A percentile compares a stretch with the other conserved stretches of the same genome.
phyloP scores from a whole-genome alignment of 2,888 invertebrate genomes.

The Lordiphosa fenestrarum region DNA sequence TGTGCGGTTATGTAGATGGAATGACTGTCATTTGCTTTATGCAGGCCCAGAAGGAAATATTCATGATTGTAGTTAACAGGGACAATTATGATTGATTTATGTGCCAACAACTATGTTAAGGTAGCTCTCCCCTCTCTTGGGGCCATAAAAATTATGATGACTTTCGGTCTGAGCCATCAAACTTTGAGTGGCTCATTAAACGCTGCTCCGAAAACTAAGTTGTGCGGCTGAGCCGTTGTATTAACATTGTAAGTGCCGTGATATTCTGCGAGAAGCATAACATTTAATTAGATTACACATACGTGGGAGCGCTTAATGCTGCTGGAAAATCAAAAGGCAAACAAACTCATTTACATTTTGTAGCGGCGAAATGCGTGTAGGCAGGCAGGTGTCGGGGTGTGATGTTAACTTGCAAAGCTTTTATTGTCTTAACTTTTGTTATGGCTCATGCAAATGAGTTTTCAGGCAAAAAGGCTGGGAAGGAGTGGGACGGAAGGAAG shows the following conservation, averaged over 20 bases:
- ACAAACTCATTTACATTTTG: slow-evolving; percentile 50
- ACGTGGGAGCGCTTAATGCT: slow-evolving; percentile 31
- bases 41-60: slow-evolving; percentile 62
- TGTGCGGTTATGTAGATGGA: slow-evolving; percentile 44
- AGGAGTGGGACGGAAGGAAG: background rate
- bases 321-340: slow-evolving; percentile 16
- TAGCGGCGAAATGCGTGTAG: slow-evolving; percentile 10
- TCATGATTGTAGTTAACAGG: slow-evolving; percentile 75
- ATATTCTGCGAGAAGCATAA: slow-evolving; percentile 50
- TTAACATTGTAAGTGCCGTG: slow-evolving; percentile 40
- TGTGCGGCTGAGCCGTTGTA: slow-evolving; percentile 23
- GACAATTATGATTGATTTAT: slow-evolving; percentile 75
- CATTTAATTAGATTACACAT: slow-evolving; percentile 65
- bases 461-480: background rate
- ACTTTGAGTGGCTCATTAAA: slow-evolving; percentile 54
- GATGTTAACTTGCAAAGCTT: slow-evolving; percentile 53
- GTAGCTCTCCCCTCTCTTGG: slow-evolving; percentile 42
- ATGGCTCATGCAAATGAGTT: slow-evolving; percentile 54
- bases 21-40: slow-evolving; percentile 75
- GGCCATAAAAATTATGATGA: slow-evolving; percentile 50
- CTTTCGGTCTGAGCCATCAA: slow-evolving; percentile 23
- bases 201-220: slow-evolving; percentile 35
- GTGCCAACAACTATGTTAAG: slow-evolving; percentile 14
- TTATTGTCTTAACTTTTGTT: slow-evolving; percentile 52
- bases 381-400: slow-evolving; percentile 22